A percentile compares a stretch with the other conserved stretches of the same genome.
Evolutionary conservation across 1,140 invertebrate genomes (phyloP).

Genomic region (Zophobas morio): DNA sequence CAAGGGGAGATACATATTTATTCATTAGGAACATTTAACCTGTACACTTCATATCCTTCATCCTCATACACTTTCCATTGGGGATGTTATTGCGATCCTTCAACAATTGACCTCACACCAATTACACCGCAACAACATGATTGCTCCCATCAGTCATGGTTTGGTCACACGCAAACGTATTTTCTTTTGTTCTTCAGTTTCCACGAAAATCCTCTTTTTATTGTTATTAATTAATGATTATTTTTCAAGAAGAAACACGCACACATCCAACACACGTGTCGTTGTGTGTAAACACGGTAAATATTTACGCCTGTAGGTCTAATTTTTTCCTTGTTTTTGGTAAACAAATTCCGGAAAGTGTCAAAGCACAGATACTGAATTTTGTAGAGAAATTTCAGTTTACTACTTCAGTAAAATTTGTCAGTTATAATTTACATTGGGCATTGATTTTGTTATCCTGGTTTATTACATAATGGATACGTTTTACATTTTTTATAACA

Average conservation of each 20-base stretch:
- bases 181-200: constrained; percentile 13
- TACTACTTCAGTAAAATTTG: too few species aligned
- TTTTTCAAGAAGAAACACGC: constrained; percentile 20
- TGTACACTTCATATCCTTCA: constrained; percentile 29
- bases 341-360: not conserved
- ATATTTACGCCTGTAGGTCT: constrained; percentile 8
- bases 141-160: not conserved
- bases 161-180: constrained; percentile 9
- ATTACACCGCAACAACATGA: constrained; percentile 8
- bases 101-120: constrained; percentile 29
- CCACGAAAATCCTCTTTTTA: not conserved
- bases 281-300: constrained; percentile 11
- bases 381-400: too few species aligned
- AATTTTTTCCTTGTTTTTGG: constrained; percentile 10
- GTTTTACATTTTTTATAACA: too few species aligned
- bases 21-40: constrained; percentile 30
- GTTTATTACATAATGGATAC: too few species aligned
- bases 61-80: constrained; percentile 14
- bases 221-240: constrained; percentile 5
- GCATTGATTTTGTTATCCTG: too few species aligned
- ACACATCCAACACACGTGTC: not conserved
- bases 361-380: not conserved
- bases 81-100: constrained; percentile 11
- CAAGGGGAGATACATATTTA: constrained; percentile 26
- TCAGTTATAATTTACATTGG: too few species aligned